phyloP scores from a whole-genome alignment of 2,797 vertebrate genomes.

The Pygocentrus nattereri region DNA sequence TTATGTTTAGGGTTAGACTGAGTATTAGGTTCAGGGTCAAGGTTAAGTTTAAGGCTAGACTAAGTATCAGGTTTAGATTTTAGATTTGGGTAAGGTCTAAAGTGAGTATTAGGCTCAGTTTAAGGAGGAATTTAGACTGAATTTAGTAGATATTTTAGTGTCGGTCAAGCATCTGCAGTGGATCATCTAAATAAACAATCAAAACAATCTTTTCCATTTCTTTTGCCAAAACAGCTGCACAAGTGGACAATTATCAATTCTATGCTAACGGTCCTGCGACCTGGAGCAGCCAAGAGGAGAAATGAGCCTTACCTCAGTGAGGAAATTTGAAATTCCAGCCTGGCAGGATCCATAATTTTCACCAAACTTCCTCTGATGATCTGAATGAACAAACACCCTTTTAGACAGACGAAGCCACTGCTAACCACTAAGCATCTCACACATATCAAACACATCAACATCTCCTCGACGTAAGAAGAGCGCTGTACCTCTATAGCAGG shows the following conservation, averaged over 20 bases:
- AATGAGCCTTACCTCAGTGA: conserved; percentile 77
- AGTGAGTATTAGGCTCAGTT: too few species aligned
- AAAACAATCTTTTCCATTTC: too few species aligned
- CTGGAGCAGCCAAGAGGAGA: not conserved
- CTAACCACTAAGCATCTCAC: too few species aligned
- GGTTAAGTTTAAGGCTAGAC: not conserved
- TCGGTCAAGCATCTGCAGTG: too few species aligned
- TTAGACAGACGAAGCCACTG: not conserved
- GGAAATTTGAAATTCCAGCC: conserved; percentile 88
- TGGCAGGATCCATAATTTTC: conserved; percentile 91
- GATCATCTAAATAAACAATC: too few species aligned
- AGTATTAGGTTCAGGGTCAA: not conserved
- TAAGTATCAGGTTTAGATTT: too few species aligned
- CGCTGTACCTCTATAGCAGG: conserved; percentile 88
- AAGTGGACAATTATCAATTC: too few species aligned
- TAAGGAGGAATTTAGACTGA: too few species aligned
- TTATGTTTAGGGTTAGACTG: not conserved
- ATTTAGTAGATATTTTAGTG: too few species aligned
- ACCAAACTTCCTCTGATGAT: conserved; percentile 84
- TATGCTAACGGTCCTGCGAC: too few species aligned
- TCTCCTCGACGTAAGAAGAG: not conserved
- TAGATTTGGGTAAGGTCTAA: too few species aligned
- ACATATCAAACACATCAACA: not conserved
- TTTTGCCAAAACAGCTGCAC: too few species aligned
- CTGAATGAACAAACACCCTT: conserved; percentile 71